Conservation (phyloP, 2,888 invertebrate genomes). For the Oxyteleia sp. region DNA sequence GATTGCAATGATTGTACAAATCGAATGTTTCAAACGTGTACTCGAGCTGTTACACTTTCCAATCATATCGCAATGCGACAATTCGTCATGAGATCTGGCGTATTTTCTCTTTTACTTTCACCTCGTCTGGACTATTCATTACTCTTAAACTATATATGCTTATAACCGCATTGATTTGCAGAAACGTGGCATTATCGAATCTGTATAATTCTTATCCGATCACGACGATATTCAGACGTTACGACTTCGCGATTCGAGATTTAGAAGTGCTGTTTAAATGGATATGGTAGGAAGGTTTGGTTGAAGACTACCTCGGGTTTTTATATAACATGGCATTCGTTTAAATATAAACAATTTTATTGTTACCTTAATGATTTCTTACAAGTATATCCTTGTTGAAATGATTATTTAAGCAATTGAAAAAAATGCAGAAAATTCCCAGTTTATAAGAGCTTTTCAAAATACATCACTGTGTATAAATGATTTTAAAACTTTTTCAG, state of each 20-base stretch:
- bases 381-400: too few relatives aligned
- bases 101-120: constrained; percentile 80
- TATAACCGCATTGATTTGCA: constrained; percentile 53
- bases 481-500: too few relatives aligned
- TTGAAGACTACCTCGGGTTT: background rate
- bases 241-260: constrained; percentile 7
- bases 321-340: background rate
- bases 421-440: too few relatives aligned
- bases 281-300: background rate
- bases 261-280: background rate
- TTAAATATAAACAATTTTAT: too few relatives aligned
- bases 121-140: constrained; percentile 71
- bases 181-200: constrained; percentile 61
- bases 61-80: constrained; percentile 77
- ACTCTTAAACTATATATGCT: constrained; percentile 64
- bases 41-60: constrained; percentile 77
- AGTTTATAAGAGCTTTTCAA: too few relatives aligned
- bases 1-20: constrained; percentile 69
- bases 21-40: constrained; percentile 62
- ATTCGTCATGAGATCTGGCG: constrained; percentile 76
- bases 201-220: constrained; percentile 55
- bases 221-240: constrained; percentile 7
- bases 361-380: too few relatives aligned
- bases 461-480: too few relatives aligned
- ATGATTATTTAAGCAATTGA: too few relatives aligned